Evolutionary conservation across 2,888 invertebrate species (phyloP).

Genomic region (Herminia tarsipennalis): DNA sequence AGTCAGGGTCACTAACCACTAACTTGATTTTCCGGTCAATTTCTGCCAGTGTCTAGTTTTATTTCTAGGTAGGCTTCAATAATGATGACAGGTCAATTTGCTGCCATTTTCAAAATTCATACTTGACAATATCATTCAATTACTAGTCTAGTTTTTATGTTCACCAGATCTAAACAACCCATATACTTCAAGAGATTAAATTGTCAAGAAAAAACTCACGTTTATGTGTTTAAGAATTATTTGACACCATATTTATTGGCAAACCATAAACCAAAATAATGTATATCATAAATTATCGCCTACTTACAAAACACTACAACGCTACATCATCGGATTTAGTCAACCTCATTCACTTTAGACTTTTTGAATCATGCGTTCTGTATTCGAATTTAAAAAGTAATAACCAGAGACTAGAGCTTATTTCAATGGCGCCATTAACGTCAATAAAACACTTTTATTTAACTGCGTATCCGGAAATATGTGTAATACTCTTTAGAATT

Average conservation of each 20-base stretch:
- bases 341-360: slow-evolving; percentile 14
- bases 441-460: slow-evolving; percentile 45
- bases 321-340: slow-evolving; percentile 3
- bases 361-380: slow-evolving; percentile 17
- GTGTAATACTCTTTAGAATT: slow-evolving; percentile 39
- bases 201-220: no score
- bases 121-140: no score
- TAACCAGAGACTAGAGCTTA: slow-evolving; percentile 34
- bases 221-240: no score
- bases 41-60: no score
- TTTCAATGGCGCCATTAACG: slow-evolving; percentile 40
- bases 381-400: slow-evolving; percentile 30
- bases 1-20: no score
- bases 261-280: slow-evolving; percentile 6
- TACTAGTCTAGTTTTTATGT: no score
- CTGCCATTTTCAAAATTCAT: no score
- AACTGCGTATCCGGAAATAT: slow-evolving; percentile 38
- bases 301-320: slow-evolving; percentile 6
- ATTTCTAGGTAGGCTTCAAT: no score
- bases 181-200: no score
- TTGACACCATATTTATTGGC: slow-evolving; percentile 7
- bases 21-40: no score
- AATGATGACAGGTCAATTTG: no score
- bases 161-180: no score
- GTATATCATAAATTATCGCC: slow-evolving; percentile 6